Conservation (phyloP, 2,888 invertebrate genomes). For the Brenthis daphne region DNA sequence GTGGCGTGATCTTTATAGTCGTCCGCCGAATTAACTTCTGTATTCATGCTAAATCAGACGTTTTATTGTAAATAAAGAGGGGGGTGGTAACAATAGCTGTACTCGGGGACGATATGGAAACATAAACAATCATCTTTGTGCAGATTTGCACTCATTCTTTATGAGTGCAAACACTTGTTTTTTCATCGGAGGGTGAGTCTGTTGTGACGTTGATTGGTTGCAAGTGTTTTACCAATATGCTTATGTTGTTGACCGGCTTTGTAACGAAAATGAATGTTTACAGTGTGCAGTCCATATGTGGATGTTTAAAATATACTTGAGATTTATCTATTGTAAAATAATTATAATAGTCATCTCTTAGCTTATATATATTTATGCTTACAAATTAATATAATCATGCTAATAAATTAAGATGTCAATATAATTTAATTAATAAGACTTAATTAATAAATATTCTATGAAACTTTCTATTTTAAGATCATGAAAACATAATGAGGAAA, state of each 20-base stretch:
- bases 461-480: too few relatives aligned
- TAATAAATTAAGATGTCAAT: too few relatives aligned
- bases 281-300: constrained; percentile 53
- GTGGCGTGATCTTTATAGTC: constrained; percentile 59
- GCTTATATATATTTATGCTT: too few relatives aligned
- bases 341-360: neutral
- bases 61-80: constrained; percentile 67
- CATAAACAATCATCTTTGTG: constrained; percentile 78
- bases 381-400: too few relatives aligned
- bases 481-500: neutral
- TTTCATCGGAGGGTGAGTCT: constrained; percentile 58
- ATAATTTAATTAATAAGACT: too few relatives aligned
- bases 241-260: constrained; percentile 71
- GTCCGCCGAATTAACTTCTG: constrained; percentile 67
- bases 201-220: constrained; percentile 77
- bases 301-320: constrained; percentile 26
- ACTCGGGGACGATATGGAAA: constrained; percentile 69
- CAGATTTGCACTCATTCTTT: constrained; percentile 79
- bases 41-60: constrained; percentile 77
- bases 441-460: too few relatives aligned
- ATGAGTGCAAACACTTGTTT: constrained; percentile 79
- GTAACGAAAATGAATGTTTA: constrained; percentile 74
- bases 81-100: constrained; percentile 61
- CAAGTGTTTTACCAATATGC: constrained; percentile 79
- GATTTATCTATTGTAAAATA: constrained; percentile 6